Conservation (phyloP, 2,113 vertebrate species). For the Alces alces region DNA sequence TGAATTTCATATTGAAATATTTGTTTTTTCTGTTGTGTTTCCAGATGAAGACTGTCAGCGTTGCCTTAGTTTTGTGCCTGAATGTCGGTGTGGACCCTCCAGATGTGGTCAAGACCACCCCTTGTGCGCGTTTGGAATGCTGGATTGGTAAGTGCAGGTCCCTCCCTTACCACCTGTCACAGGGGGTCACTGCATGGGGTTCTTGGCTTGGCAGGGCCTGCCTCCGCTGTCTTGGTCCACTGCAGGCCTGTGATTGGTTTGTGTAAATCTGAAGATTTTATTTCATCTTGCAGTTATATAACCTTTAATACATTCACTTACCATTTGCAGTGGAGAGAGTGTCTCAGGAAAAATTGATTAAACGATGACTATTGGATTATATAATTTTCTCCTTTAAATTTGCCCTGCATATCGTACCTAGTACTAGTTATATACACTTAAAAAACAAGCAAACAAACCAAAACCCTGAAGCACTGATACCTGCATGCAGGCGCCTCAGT, state of each 20-base stretch:
- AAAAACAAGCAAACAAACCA: neutral
- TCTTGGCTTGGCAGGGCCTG: neutral
- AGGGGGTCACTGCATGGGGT: too few relatives aligned
- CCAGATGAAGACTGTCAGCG: constrained; percentile 99
- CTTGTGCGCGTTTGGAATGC: constrained; percentile 95
- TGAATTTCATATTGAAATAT: neutral
- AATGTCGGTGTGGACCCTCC: constrained; percentile 98
- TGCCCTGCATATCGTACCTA: neutral
- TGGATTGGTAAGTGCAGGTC: constrained; percentile 91
- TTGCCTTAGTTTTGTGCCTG: constrained; percentile 96
- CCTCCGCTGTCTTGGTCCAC: neutral
- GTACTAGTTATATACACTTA: neutral
- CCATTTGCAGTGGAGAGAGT: neutral
- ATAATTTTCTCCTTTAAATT: neutral
- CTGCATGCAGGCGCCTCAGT: neutral
- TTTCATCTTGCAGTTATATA: neutral
- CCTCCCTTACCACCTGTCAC: neutral
- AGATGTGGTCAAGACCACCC: constrained; percentile 98
- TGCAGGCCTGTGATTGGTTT: neutral
- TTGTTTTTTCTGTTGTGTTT: constrained; percentile 33
- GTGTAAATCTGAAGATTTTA: neutral
- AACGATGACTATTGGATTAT: neutral
- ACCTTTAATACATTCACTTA: neutral
- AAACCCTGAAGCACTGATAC: neutral
- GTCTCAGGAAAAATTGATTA: neutral